A percentile compares a stretch with the other conserved stretches of the same genome.
Conservation (phyloP, 2,888 invertebrate genomes). For the Deladenus siricidicola region DNA sequence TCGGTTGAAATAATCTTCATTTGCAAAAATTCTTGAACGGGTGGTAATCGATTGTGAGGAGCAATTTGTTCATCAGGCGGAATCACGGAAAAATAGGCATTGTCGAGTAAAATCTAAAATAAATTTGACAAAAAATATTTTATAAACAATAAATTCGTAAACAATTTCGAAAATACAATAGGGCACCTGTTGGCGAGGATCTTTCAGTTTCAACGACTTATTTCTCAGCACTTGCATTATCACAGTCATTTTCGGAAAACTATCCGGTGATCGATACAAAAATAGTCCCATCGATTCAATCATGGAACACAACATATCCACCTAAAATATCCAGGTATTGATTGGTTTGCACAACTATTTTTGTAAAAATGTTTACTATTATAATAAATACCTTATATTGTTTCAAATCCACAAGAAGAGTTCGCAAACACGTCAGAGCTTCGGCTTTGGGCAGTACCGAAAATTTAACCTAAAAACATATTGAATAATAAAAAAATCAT, state of each 20-base stretch:
- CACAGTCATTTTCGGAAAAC: conserved; percentile 49
- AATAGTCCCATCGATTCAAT: conserved; percentile 41
- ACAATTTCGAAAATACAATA: background rate
- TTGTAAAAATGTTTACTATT: background rate
- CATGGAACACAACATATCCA: conserved; percentile 46
- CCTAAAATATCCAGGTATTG: background rate
- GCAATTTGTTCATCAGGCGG: conserved; percentile 39
- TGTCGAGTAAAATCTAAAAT: conserved; percentile 45
- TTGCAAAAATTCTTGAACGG: conserved; percentile 33
- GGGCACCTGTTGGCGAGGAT: conserved; percentile 38
- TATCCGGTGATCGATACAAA: conserved; percentile 35
- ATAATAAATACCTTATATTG: conserved; percentile 28
- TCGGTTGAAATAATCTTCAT: conserved; percentile 26
- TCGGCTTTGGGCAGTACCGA: conserved; percentile 47
- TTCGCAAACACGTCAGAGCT: conserved; percentile 41
- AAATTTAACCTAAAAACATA: conserved; percentile 43
- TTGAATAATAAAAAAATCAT: background rate
- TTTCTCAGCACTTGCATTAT: conserved; percentile 43
- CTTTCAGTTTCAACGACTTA: conserved; percentile 38
- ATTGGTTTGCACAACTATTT: background rate
- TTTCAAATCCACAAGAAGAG: conserved; percentile 45
- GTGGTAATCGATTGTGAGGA: conserved; percentile 19
- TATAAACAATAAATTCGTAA: background rate
- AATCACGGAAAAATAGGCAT: conserved; percentile 47
- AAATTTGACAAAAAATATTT: background rate